Percentiles rank a stretch among this genome's conserved stretches.
phyloP scores from a whole-genome alignment of 2,113 vertebrate species.

The Prionailurus bengalensis region DNA sequence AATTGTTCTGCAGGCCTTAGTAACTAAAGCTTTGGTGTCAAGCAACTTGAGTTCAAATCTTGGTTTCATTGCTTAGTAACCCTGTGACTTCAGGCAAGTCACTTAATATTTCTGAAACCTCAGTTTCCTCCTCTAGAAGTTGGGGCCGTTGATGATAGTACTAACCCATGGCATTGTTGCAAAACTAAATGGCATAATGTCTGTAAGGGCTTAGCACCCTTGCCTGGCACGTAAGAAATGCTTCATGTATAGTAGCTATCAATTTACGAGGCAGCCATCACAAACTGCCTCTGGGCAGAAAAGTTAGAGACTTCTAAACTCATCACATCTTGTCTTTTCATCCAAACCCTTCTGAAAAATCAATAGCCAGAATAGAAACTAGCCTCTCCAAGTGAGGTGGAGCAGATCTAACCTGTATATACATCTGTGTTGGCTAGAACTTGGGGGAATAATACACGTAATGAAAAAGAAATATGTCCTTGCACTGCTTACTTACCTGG shows the following conservation, averaged over 20 bases:
- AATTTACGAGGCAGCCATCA: not conserved
- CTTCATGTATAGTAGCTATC: not conserved
- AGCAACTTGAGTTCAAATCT: not conserved
- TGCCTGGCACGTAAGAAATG: not conserved
- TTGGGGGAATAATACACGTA: not conserved
- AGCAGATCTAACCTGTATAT: not conserved
- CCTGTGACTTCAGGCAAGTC: not conserved
- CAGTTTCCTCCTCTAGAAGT: slow-evolving; percentile 9
- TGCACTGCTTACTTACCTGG: not conserved
- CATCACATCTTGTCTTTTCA: not conserved
- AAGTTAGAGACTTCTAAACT: slow-evolving; percentile 29
- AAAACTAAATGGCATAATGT: not conserved
- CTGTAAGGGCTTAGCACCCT: not conserved
- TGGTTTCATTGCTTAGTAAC: not conserved
- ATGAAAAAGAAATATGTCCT: not conserved
- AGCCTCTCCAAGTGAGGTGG: not conserved
- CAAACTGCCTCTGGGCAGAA: slow-evolving; percentile 5
- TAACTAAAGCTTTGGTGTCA: not conserved
- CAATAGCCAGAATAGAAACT: not conserved
- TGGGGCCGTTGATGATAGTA: not conserved
- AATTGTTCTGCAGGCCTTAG: not conserved
- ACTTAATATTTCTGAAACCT: not conserved
- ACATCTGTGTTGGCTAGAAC: not conserved
- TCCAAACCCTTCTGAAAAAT: slow-evolving; percentile 2
- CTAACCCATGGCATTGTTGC: not conserved